phyloP scores from a whole-genome alignment of 2,888 invertebrate species.

The Hirtodrosophila duncani region DNA sequence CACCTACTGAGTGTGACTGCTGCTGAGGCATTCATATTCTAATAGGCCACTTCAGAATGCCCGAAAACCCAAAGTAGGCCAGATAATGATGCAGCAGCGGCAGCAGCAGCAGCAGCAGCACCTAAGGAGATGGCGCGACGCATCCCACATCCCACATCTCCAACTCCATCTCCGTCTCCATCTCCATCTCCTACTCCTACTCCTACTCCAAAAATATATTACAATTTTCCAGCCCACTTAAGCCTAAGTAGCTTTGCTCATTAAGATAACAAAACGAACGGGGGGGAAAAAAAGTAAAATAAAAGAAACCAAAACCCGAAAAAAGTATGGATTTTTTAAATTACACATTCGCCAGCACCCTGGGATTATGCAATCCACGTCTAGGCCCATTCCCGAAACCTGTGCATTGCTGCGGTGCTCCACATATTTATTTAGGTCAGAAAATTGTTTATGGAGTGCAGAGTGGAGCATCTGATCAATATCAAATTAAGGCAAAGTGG shows the following conservation, averaged over 20 bases:
- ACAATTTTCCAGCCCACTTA: conserved; percentile 55
- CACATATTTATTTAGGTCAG: too few species aligned
- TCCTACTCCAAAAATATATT: too few species aligned
- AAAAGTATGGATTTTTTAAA: conserved; percentile 45
- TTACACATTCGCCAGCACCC: conserved; percentile 28
- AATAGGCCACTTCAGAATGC: too few species aligned
- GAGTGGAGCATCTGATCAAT: too few species aligned
- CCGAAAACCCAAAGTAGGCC: too few species aligned
- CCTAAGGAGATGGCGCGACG: neutral
- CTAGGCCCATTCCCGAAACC: too few species aligned
- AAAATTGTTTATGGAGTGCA: too few species aligned
- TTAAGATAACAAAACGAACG: conserved; percentile 47
- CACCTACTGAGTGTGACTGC: too few species aligned
- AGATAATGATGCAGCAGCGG: too few species aligned
- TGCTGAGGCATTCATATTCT: too few species aligned
- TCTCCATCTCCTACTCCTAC: neutral
- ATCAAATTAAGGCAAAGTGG: too few species aligned
- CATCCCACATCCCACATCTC: neutral
- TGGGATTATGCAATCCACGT: conserved; percentile 33
- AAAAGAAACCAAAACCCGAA: neutral
- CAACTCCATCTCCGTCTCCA: neutral
- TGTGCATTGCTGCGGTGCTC: too few species aligned
- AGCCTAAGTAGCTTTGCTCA: conserved; percentile 65
- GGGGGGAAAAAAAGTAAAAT: neutral
- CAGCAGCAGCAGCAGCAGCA: conserved; percentile 10